Conservation (phyloP, 1,140 invertebrate genomes). For the Dinoponera quadriceps region DNA sequence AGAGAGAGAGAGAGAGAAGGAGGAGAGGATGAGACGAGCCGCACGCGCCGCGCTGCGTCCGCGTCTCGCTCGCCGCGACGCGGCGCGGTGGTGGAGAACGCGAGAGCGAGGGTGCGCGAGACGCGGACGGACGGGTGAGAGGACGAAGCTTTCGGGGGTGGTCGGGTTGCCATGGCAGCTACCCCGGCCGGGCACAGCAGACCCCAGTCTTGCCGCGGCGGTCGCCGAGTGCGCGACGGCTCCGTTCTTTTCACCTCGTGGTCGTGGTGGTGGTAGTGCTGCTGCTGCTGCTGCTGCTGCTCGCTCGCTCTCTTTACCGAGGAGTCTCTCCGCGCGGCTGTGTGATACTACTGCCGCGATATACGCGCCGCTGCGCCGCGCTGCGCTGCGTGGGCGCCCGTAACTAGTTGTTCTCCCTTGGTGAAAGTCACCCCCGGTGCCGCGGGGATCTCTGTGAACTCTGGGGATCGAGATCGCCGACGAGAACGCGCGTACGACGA, state of each 20-base stretch:
- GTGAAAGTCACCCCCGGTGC: constrained; percentile 41
- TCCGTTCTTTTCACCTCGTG: constrained; percentile 35
- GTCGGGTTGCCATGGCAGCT: constrained; percentile 83
- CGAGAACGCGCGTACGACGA: constrained; percentile 4
- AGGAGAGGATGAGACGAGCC: constrained; percentile 39
- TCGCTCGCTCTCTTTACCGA: constrained; percentile 6
- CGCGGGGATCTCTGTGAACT: constrained; percentile 35
- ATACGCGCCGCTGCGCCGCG: neutral
- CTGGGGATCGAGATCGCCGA: too few relatives aligned
- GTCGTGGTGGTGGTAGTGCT: neutral
- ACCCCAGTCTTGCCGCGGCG: constrained; percentile 81
- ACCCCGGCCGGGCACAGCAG: constrained; percentile 82
- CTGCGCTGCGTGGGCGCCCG: neutral
- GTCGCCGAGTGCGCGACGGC: constrained; percentile 72
- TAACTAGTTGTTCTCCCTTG: neutral
- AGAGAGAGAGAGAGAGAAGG: neutral
- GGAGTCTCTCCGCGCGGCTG: neutral
- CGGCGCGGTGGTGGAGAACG: constrained; percentile 26
- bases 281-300: constrained; percentile 41
- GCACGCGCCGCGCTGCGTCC: constrained; percentile 29
- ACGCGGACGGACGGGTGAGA: constrained; percentile 43
- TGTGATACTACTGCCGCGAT: neutral
- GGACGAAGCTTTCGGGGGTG: constrained; percentile 77
- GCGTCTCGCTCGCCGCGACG: neutral
- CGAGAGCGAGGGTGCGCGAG: constrained; percentile 50